phyloP scores from a whole-genome alignment of 2,113 vertebrate genomes.

The Barnardius zonarius region DNA sequence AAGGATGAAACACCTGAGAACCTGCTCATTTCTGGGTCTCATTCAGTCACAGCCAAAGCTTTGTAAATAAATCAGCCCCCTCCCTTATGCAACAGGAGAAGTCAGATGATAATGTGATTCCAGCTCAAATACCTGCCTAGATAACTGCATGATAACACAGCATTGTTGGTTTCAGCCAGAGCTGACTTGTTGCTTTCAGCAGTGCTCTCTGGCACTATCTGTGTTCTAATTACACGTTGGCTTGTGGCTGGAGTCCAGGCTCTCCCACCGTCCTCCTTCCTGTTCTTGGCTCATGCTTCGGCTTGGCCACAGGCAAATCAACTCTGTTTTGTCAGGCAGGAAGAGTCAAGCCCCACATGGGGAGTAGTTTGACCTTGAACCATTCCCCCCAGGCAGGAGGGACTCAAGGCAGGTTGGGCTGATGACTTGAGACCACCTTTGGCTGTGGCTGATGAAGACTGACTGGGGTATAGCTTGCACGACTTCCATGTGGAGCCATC shows the following conservation, averaged over 20 bases:
- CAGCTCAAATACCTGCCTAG: constrained; percentile 45
- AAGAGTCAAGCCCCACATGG: background rate
- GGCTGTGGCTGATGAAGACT: background rate
- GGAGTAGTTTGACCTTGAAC: background rate
- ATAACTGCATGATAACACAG: constrained; percentile 42
- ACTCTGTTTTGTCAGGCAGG: constrained; percentile 32
- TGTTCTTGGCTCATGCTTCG: background rate
- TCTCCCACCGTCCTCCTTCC: constrained; percentile 46
- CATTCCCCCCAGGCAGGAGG: background rate
- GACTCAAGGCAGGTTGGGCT: background rate
- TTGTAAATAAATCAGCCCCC: background rate
- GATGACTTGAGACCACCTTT: background rate
- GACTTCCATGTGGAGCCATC: background rate
- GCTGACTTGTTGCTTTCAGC: constrained; percentile 50
- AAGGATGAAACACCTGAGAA: background rate
- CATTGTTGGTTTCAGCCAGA: constrained; percentile 40
- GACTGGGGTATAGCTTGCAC: background rate
- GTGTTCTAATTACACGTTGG: background rate
- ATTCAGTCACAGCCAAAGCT: background rate
- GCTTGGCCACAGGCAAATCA: background rate
- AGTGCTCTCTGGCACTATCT: background rate
- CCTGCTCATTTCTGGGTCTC: background rate
- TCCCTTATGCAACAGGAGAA: background rate
- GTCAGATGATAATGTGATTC: background rate
- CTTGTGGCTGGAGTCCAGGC: background rate